Conservation (phyloP, 2,888 invertebrate genomes). For the Blastobasis adustella region DNA sequence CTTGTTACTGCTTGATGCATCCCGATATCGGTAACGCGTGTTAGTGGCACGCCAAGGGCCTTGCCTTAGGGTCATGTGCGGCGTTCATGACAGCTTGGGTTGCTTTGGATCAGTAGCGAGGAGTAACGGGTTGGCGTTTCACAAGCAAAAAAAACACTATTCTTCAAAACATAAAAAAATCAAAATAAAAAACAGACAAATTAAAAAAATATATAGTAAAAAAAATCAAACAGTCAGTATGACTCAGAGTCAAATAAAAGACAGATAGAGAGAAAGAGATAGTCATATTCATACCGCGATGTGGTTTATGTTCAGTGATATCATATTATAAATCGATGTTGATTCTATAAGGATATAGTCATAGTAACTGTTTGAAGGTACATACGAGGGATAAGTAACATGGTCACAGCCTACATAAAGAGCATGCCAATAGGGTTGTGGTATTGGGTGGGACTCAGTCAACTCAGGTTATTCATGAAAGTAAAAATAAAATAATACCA, state of each 20-base stretch:
- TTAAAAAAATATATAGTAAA: conserved; percentile 18
- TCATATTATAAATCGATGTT: conserved; percentile 15
- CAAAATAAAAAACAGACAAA: conserved; percentile 32
- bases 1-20: conserved; percentile 49
- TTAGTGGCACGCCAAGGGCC: conserved; percentile 52
- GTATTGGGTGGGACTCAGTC: conserved; percentile 45
- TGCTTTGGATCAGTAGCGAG: conserved; percentile 61
- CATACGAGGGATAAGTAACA: conserved; percentile 68
- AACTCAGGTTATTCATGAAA: conserved; percentile 40
- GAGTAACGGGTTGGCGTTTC: conserved; percentile 65
- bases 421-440: conserved; percentile 61
- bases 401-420: conserved; percentile 64
- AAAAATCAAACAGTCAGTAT: conserved; percentile 74
- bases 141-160: conserved; percentile 70
- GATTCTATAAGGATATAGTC: conserved; percentile 40
- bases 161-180: conserved; percentile 42
- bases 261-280: conserved; percentile 57
- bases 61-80: conserved; percentile 31
- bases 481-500: conserved; percentile 24
- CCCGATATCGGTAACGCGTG: conserved; percentile 47
- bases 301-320: conserved; percentile 56
- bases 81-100: conserved; percentile 40
- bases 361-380: conserved; percentile 68
- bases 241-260: conserved; percentile 66
- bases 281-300: conserved; percentile 69